Evolutionary conservation across 35 echinoderm and acorn worm genomes (phyloP).

Genomic region (Stichopus chloronotus): DNA sequence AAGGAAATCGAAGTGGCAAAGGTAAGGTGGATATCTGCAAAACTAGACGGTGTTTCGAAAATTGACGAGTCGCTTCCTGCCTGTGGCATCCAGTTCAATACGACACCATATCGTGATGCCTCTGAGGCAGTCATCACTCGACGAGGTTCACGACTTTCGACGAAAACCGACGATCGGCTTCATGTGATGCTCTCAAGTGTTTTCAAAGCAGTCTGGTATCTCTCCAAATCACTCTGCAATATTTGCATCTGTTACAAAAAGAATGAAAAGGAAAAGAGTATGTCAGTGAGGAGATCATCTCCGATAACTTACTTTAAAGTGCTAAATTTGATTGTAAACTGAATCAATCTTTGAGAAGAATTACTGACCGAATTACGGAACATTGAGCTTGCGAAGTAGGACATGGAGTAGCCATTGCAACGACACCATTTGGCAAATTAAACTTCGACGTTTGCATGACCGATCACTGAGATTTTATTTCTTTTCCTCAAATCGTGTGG

Average conservation of each 20-base stretch:
- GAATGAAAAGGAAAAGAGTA: background rate
- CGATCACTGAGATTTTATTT: background rate
- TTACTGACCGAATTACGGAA: background rate
- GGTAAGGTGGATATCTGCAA: too few species aligned
- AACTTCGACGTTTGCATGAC: background rate
- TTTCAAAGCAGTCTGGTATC: background rate
- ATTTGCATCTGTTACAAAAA: slow-evolving; percentile 23
- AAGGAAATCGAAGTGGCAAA: too few species aligned
- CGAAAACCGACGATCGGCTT: background rate
- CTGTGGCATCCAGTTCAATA: too few species aligned
- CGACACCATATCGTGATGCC: too few species aligned
- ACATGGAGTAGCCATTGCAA: background rate
- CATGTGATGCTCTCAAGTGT: slow-evolving; percentile 11
- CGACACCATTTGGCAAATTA: background rate
- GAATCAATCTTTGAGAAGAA: too few species aligned
- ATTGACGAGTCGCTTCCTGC: too few species aligned
- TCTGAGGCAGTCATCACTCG: too few species aligned
- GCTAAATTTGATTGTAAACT: too few species aligned
- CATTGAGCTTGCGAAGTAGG: background rate
- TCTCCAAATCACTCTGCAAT: slow-evolving; percentile 17
- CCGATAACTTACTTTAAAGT: background rate
- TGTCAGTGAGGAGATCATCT: background rate
- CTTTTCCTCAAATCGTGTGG: background rate
- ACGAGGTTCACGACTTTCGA: too few species aligned
- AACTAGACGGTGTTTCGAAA: too few species aligned